Evolutionary conservation across 2,888 invertebrate genomes (phyloP), one percentile per base, ranked within the genome.

Genomic region (Drosophila robusta): DNA sequence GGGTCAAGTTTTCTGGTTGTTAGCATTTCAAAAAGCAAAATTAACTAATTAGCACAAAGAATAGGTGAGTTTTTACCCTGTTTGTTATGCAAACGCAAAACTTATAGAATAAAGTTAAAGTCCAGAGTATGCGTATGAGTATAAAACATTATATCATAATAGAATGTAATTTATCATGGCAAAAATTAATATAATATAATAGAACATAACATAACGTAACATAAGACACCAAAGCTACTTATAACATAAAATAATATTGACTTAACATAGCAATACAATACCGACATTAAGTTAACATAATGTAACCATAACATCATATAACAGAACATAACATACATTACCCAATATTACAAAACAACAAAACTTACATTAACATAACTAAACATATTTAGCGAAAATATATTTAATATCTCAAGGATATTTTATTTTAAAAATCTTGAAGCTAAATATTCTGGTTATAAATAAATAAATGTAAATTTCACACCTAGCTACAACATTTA

Each of bases 381-480:
- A 3, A 29, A 29, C 9, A 29, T 9, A 9, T 9, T 8, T 8
- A 11, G 11, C 9, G 32, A 0, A 11, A 9, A 11, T 38, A 12
- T 38, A 12, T 1, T 39, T 39, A 14, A 8, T 8, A 39, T 14
- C 18, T 18, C 18, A 18, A 34, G 45, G 24, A 12, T 16, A 24
- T 45, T 42, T 7, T 5, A 29, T 3, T 29, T 39, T 14, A 12
- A 24, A 38, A 8, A 32, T 16, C 11, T 54, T 12, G 2, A 22
- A 24, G 9, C 14, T 38, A 38, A 26, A 16, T 32, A 11, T 32
- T 16, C 9, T 44, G 2, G 1, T 22, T 14, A 1, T 16, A 9
- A 51, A 34, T n/a, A 4, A n/a, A n/a, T n/a, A n/a, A n/a, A n/a
- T 8, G 8, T 11, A 26, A 34, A 38, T 32, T 32, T 66, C 29